Percentiles rank a stretch among this genome's conserved stretches.
Evolutionary conservation across 2,888 invertebrate genomes (phyloP).

Genomic region (Tolmerus cingulatus): DNA sequence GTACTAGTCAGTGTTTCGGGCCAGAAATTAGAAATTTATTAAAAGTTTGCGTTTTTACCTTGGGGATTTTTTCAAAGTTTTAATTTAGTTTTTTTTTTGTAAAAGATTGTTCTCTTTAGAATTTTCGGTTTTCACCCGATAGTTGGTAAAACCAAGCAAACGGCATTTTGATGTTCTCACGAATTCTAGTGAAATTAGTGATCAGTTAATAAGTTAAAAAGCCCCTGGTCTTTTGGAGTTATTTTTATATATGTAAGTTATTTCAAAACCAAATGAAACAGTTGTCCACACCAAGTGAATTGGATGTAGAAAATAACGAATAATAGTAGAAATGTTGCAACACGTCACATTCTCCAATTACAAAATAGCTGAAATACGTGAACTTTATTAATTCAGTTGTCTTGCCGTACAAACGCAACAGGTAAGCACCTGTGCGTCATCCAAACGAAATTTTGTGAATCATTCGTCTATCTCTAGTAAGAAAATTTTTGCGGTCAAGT

Average conservation of each 20-base stretch:
- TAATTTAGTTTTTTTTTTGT: neutral
- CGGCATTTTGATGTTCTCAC: neutral
- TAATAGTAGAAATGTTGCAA: neutral
- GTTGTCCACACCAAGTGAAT: neutral
- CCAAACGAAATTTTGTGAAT: slow-evolving; percentile 20
- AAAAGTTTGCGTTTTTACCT: neutral
- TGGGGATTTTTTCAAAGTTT: neutral
- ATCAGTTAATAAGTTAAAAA: neutral
- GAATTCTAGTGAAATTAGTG: neutral
- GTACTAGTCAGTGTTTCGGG: too few species aligned
- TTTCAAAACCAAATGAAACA: neutral
- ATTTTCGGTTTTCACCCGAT: neutral
- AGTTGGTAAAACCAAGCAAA: neutral
- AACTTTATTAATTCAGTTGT: neutral
- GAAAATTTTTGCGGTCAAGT: slow-evolving; percentile 34
- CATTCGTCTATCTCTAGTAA: neutral
- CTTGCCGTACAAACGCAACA: neutral
- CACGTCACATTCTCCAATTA: neutral
- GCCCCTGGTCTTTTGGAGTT: neutral
- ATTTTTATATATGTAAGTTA: neutral
- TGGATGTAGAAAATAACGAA: neutral
- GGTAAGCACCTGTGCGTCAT: slow-evolving; percentile 15
- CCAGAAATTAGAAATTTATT: too few species aligned
- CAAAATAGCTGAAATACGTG: slow-evolving; percentile 16
- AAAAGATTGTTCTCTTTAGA: neutral